Conservation (phyloP, 2,113 vertebrate species). For the Mesocricetus auratus region DNA sequence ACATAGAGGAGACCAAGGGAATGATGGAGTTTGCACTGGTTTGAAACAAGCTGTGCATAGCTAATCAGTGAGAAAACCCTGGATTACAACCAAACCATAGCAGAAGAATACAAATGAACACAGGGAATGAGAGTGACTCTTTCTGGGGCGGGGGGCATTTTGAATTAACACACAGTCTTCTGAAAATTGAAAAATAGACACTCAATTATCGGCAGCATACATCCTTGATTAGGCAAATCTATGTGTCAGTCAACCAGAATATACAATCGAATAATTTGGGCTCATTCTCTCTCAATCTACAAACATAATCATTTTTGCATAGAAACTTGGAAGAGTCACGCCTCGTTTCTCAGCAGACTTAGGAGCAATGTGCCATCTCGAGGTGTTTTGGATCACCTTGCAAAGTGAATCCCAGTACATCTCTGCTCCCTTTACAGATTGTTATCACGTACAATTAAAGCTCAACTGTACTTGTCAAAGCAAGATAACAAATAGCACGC, state of each 20-base stretch:
- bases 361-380: constrained; percentile 63
- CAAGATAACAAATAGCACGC: constrained; percentile 62
- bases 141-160: not conserved
- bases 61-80: constrained; percentile 72
- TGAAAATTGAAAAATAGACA: constrained; percentile 76
- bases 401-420: constrained; percentile 63
- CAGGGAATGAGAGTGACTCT: constrained; percentile 54
- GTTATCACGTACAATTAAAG: constrained; percentile 79
- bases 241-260: constrained; percentile 70
- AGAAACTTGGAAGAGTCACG: constrained; percentile 68
- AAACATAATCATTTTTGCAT: constrained; percentile 76
- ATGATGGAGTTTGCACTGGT: constrained; percentile 66
- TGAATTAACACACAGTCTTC: constrained; percentile 74
- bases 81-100: constrained; percentile 76
- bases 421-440: constrained; percentile 67
- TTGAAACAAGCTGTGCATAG: constrained; percentile 63
- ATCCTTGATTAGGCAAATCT: constrained; percentile 69
- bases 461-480: constrained; percentile 73
- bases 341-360: constrained; percentile 75
- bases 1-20: constrained; percentile 77
- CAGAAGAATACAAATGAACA: constrained; percentile 81
- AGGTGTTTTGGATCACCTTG: constrained; percentile 68
- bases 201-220: constrained; percentile 65
- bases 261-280: constrained; percentile 67
- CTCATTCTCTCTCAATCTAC: constrained; percentile 70